Evolutionary conservation across 2,888 invertebrate species (phyloP).

Genomic region (Patella ulyssiponensis): DNA sequence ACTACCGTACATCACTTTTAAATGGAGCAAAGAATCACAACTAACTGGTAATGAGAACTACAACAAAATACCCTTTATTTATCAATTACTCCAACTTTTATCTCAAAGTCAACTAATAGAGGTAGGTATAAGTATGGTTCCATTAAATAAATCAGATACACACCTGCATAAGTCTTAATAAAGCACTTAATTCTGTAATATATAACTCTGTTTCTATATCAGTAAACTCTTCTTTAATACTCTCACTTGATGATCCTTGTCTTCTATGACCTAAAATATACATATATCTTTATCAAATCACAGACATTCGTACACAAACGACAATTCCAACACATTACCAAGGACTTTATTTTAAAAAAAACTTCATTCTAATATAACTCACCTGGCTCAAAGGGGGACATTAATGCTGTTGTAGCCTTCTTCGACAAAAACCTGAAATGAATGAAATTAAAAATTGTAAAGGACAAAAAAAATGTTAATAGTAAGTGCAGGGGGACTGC

Average conservation of each 20-base stretch:
- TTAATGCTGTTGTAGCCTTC: slow-evolving; percentile 75
- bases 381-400: slow-evolving; percentile 87
- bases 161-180: slow-evolving; percentile 86
- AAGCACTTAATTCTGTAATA: slow-evolving; percentile 84
- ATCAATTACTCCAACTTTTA: no score
- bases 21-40: no score
- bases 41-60: no score
- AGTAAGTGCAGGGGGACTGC: no score
- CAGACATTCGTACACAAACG: not conserved
- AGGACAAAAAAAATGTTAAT: no score
- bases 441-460: not conserved
- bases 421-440: slow-evolving; percentile 31
- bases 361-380: slow-evolving; percentile 20
- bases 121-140: no score
- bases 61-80: no score
- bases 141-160: not conserved
- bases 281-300: not conserved
- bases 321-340: not conserved
- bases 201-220: slow-evolving; percentile 89
- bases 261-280: slow-evolving; percentile 51
- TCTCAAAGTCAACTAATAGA: no score
- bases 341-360: slow-evolving; percentile 4
- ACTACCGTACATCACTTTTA: no score
- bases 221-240: slow-evolving; percentile 76
- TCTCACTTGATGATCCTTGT: slow-evolving; percentile 73